A percentile compares a stretch with the other conserved stretches of the same genome.
phyloP scores from a whole-genome alignment of 2,888 invertebrate genomes.

The Macaria notata region DNA sequence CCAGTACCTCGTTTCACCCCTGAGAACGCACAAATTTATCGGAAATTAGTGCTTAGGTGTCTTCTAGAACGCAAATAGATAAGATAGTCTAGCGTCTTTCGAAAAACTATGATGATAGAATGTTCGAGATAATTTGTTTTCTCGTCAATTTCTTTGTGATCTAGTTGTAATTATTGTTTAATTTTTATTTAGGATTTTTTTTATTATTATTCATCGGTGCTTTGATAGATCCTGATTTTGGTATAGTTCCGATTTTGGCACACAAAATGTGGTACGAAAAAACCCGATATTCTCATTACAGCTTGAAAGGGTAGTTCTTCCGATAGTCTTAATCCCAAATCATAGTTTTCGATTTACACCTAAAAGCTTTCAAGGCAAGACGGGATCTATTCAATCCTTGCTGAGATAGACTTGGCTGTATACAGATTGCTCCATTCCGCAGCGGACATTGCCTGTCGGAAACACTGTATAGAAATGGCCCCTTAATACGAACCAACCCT shows the following conservation, averaged over 20 bases:
- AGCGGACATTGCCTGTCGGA: slow-evolving; percentile 27
- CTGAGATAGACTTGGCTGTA: slow-evolving; percentile 26
- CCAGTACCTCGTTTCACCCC: slow-evolving; percentile 68
- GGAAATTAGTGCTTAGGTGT: slow-evolving; percentile 63
- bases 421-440: slow-evolving; percentile 31
- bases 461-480: slow-evolving; percentile 36
- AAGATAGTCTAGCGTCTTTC: not conserved
- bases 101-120: too few species aligned
- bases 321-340: slow-evolving; percentile 16
- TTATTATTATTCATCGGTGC: too few species aligned
- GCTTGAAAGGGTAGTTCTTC: not conserved
- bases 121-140: too few species aligned
- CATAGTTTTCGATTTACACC: slow-evolving; percentile 19
- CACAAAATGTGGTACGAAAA: too few species aligned
- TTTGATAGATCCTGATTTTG: too few species aligned
- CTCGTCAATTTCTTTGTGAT: too few species aligned
- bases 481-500: slow-evolving; percentile 33
- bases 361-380: slow-evolving; percentile 10
- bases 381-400: slow-evolving; percentile 29
- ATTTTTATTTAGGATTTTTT: too few species aligned
- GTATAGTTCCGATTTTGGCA: too few species aligned
- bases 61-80: slow-evolving; percentile 35
- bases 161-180: too few species aligned
- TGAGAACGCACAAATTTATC: slow-evolving; percentile 76
- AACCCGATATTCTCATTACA: too few species aligned